These are phyloP conservation scores for Dromius quadrimaculatus DNA, from an alignment of 2,888 invertebrate species.

Conservation along the genomic window DNA sequence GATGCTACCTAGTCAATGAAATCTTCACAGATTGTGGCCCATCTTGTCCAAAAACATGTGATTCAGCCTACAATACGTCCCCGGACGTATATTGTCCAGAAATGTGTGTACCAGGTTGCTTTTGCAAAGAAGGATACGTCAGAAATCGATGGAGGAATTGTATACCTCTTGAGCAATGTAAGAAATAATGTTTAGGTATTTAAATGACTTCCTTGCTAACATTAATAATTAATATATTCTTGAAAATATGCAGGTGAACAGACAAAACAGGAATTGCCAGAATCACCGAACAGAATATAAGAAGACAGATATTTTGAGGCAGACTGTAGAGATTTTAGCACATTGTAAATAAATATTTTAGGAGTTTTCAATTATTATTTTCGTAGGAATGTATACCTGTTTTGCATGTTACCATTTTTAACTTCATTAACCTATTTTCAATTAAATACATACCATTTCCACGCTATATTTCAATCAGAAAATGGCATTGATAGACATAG, in stretches of 20 bases:
- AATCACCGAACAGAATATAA: background rate
- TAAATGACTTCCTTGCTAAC: background rate
- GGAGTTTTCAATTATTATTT: too few relatives aligned
- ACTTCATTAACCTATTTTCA: too few relatives aligned
- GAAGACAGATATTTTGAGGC: conserved; percentile 15
- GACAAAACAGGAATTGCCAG: conserved; percentile 25
- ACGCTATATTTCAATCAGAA: too few relatives aligned
- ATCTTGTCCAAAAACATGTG: conserved; percentile 42
- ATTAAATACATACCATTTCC: too few relatives aligned
- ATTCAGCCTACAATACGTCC: conserved; percentile 1
- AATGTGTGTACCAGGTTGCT: conserved; percentile 47
- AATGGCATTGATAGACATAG: too few relatives aligned
- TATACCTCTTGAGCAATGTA: conserved; percentile 44
- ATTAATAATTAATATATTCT: conserved; percentile 16
- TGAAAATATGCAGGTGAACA: conserved; percentile 15
- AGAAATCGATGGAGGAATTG: conserved; percentile 47
- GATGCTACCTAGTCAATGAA: conserved; percentile 40
- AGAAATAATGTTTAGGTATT: conserved; percentile 26
- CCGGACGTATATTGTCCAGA: conserved; percentile 4
- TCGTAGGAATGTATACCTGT: too few relatives aligned
- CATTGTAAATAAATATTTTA: background rate
- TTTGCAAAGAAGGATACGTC: conserved; percentile 35
- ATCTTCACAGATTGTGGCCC: conserved; percentile 38
- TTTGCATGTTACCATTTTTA: too few relatives aligned
- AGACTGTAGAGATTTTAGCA: background rate